Conservation (phyloP, 2,113 vertebrate species). For the Sinocyclocheilus anophthalmus region DNA sequence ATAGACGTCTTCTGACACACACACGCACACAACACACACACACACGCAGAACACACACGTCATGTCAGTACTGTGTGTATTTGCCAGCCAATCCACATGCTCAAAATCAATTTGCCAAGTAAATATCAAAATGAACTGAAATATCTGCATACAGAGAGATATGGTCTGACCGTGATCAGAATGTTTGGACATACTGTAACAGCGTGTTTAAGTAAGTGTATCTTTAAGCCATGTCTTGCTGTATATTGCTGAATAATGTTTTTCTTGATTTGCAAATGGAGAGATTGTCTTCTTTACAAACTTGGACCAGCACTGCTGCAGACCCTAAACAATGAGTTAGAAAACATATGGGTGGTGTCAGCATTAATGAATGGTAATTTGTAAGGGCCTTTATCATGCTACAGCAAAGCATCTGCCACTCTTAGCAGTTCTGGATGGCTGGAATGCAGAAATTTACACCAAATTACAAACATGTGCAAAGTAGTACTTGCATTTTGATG, state of each 20-base stretch:
- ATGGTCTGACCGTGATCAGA: neutral
- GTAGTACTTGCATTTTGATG: neutral
- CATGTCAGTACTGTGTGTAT: neutral
- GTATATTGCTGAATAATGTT: neutral
- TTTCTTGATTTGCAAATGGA: neutral
- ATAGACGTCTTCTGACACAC: neutral
- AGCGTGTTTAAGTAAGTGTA: neutral
- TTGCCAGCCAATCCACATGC: neutral
- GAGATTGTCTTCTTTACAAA: neutral
- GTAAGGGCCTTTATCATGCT: neutral
- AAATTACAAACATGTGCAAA: neutral
- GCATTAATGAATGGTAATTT: constrained; percentile 13
- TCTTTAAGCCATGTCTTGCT: neutral
- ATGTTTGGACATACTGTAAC: neutral
- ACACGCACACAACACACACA: neutral
- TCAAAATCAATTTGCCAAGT: neutral
- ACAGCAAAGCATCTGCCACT: constrained; percentile 3
- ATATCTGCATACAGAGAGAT: neutral
- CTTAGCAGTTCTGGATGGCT: neutral
- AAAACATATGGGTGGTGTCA: constrained; percentile 12
- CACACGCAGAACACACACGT: neutral
- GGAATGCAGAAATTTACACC: neutral
- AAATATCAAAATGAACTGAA: neutral
- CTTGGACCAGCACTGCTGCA: neutral
- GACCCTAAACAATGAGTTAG: neutral